phyloP scores from a whole-genome alignment of 2,888 invertebrate genomes.

The Brachypalpus laphriformis region DNA sequence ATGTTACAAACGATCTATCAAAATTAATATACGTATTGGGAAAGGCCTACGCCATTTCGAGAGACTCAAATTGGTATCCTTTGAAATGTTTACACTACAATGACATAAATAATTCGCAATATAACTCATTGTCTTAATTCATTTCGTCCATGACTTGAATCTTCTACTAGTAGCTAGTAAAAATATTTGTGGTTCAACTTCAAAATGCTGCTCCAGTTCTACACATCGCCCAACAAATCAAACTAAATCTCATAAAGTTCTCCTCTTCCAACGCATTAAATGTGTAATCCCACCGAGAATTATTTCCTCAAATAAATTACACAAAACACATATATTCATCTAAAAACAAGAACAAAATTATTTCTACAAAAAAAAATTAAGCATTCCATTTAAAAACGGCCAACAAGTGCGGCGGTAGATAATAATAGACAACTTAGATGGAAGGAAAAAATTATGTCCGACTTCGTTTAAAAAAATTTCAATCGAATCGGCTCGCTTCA shows the following conservation, averaged over 20 bases:
- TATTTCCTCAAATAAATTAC: constrained; percentile 29
- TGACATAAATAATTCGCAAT: too few relatives aligned
- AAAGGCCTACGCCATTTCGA: too few relatives aligned
- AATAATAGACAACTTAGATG: constrained; percentile 29
- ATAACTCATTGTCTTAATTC: too few relatives aligned
- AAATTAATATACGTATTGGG: too few relatives aligned
- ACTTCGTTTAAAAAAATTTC: constrained; percentile 13
- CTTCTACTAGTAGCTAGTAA: too few relatives aligned
- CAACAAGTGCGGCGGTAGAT: constrained; percentile 28
- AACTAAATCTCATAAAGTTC: background rate
- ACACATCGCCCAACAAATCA: constrained; percentile 6
- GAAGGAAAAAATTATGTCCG: constrained; percentile 1
- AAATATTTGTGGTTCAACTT: too few relatives aligned
- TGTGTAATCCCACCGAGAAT: constrained; percentile 18
- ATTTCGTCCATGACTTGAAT: too few relatives aligned
- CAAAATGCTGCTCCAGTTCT: background rate
- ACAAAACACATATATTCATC: constrained; percentile 3
- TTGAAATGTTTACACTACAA: too few relatives aligned
- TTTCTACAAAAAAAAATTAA: background rate
- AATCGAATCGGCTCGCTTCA: constrained; percentile 9
- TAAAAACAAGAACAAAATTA: background rate
- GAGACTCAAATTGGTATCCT: too few relatives aligned
- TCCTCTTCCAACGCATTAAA: constrained; percentile 8
- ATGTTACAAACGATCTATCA: too few relatives aligned
- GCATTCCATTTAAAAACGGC: background rate